These are phyloP conservation scores for Chiridota heheva DNA, from an alignment of 35 echinoderm and acorn worm genomes.

Conservation along the genomic window DNA sequence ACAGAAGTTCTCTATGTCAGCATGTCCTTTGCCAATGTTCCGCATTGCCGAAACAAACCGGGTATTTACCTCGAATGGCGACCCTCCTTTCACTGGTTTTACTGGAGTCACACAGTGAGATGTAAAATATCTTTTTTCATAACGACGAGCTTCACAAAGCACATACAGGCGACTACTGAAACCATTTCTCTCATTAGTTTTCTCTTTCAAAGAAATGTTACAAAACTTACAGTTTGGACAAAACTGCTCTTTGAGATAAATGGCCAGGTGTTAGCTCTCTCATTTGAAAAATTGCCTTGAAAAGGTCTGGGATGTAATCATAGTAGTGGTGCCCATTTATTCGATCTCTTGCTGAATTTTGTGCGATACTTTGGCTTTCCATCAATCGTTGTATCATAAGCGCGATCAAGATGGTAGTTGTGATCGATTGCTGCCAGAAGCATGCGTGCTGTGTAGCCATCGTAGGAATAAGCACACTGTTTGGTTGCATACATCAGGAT, in stretches of 20 bases:
- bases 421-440: not conserved
- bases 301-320: conserved; percentile 25
- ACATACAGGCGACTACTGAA: not conserved
- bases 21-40: conserved; percentile 2
- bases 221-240: not conserved
- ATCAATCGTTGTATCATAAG: no score
- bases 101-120: not conserved
- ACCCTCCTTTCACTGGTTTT: not conserved
- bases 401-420: not conserved
- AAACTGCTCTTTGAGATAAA: conserved; percentile 19
- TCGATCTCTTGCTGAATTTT: no score
- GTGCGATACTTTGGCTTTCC: no score
- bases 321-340: no score
- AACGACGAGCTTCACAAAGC: not conserved
- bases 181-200: conserved; percentile 4
- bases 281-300: not conserved
- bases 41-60: not conserved
- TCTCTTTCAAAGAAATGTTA: not conserved
- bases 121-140: not conserved
- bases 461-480: not conserved
- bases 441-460: not conserved
- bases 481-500: conserved; percentile 1
- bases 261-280: conserved; percentile 22
- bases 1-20: conserved; percentile 9
- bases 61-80: not conserved